Conservation (phyloP, 2,797 vertebrate species). For the Orientallactaga sibirica region DNA sequence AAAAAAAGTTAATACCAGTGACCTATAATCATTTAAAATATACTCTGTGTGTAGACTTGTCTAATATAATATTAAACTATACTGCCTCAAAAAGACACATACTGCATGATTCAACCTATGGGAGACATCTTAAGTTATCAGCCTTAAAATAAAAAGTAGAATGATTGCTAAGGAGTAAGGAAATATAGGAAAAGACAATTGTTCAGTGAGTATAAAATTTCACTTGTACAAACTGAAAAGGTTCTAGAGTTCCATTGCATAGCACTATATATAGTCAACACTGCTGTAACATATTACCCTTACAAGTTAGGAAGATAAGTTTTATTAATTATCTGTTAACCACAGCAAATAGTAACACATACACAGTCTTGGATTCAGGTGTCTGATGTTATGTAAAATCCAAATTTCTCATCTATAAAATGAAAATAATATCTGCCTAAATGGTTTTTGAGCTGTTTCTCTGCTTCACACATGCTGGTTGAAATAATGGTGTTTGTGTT, state of each 20-base stretch:
- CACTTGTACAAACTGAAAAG: neutral
- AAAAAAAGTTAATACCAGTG: neutral
- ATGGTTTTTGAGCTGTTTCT: neutral
- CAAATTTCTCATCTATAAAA: neutral
- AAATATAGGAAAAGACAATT: neutral
- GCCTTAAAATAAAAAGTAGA: neutral
- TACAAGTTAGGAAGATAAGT: neutral
- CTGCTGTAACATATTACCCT: neutral
- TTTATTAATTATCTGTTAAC: neutral
- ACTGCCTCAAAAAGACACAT: neutral
- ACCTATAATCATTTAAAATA: neutral
- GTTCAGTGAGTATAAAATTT: neutral
- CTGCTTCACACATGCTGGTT: neutral
- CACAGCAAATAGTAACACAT: neutral
- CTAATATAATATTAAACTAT: conserved; percentile 75
- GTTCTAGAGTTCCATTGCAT: neutral
- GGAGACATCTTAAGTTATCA: neutral
- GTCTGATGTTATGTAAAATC: neutral
- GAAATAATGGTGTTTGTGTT: neutral
- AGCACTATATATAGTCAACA: neutral
- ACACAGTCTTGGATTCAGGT: neutral
- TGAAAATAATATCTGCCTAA: neutral
- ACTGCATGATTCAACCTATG: neutral
- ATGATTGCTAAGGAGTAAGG: neutral
- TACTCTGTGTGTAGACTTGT: neutral